These are phyloP conservation scores for Pseudocheirus occidentalis DNA, from an alignment of 2,797 vertebrate species.

Conservation along the genomic window DNA sequence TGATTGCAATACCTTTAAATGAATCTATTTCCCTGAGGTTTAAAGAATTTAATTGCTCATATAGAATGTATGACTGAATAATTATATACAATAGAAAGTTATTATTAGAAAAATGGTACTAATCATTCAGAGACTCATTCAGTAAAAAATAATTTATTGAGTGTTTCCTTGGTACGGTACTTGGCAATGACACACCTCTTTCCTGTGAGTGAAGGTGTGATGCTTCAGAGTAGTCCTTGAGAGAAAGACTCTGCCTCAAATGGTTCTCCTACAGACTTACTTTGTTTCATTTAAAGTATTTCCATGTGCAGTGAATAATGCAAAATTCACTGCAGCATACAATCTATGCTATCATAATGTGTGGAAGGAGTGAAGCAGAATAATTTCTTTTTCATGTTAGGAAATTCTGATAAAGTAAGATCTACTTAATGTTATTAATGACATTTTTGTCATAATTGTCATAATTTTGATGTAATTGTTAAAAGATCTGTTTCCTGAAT, in stretches of 20 bases:
- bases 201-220: neutral
- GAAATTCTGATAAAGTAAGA: neutral
- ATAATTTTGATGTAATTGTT: too few relatives aligned
- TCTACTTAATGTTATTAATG: neutral
- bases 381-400: slow-evolving; percentile 1
- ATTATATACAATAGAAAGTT: too few relatives aligned
- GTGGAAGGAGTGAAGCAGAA: neutral
- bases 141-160: neutral
- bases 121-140: neutral
- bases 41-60: neutral
- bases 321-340: neutral
- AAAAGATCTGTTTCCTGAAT: neutral
- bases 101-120: neutral
- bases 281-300: neutral
- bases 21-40: neutral
- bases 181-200: neutral
- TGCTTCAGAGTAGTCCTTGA: neutral
- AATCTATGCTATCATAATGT: neutral
- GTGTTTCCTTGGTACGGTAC: neutral
- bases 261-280: neutral
- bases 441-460: neutral
- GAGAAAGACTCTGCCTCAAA: neutral
- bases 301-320: neutral
- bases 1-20: neutral
- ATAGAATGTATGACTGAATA: too few relatives aligned